phyloP scores from a whole-genome alignment of 2,113 vertebrate genomes.

The Brachypteracias leptosomus region DNA sequence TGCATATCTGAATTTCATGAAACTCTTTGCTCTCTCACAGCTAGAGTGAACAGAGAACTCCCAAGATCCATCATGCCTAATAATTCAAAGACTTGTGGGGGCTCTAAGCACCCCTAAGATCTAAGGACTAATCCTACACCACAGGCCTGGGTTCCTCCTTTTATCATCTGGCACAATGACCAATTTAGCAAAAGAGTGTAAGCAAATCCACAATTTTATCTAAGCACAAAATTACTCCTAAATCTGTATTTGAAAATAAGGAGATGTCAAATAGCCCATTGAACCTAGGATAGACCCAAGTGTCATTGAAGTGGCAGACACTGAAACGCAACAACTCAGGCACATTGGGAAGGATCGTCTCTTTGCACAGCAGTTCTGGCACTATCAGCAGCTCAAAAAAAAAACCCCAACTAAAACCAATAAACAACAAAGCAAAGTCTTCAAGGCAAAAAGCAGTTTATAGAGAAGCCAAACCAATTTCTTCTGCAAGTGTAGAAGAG shows the following conservation, averaged over 20 bases:
- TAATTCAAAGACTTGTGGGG: neutral
- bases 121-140: neutral
- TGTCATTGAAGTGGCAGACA: neutral
- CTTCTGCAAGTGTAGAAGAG: neutral
- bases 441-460: neutral
- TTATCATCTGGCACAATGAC: neutral
- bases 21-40: neutral
- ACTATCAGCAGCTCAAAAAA: neutral
- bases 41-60: neutral
- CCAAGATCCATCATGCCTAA: neutral
- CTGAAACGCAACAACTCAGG: rapidly evolving
- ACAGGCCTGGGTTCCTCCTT: neutral
- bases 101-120: neutral
- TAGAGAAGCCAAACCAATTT: neutral
- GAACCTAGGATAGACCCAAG: neutral
- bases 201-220: neutral
- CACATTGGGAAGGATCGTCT: neutral
- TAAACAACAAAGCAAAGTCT: neutral
- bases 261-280: neutral
- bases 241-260: neutral
- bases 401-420: neutral
- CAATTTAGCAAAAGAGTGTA: neutral
- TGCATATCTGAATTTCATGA: neutral
- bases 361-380: neutral
- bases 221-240: neutral